Evolutionary conservation across 2,113 vertebrate genomes (phyloP).

Genomic region (Seriola aureovittata): DNA sequence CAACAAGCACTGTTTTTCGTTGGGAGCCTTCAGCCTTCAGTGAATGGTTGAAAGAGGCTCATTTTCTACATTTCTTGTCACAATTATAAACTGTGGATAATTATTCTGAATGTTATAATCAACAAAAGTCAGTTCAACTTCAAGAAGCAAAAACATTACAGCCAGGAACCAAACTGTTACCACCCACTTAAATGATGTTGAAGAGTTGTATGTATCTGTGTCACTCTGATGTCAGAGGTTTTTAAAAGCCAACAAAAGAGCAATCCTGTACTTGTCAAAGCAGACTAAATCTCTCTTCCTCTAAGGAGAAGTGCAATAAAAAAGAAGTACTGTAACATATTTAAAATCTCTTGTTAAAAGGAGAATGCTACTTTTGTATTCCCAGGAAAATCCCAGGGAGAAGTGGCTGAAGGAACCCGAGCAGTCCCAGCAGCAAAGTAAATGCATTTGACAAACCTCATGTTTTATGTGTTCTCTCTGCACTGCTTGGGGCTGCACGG

Average conservation of each 20-base stretch:
- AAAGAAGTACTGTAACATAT: conserved; percentile 12
- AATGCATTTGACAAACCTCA: conserved; percentile 44
- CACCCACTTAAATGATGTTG: neutral
- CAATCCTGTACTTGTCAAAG: conserved; percentile 23
- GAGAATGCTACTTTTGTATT: conserved; percentile 34
- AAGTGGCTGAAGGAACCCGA: neutral
- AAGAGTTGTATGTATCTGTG: neutral
- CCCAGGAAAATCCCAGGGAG: neutral
- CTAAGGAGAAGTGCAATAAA: conserved; percentile 8
- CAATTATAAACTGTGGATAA: neutral
- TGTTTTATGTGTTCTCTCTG: conserved; percentile 51
- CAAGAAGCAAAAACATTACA: neutral
- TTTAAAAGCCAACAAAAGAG: conserved; percentile 16
- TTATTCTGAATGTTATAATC: neutral
- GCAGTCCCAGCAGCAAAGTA: conserved; percentile 15
- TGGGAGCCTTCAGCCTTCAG: neutral
- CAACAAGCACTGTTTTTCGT: neutral
- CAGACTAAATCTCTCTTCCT: conserved; percentile 25
- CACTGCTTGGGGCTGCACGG: conserved; percentile 1
- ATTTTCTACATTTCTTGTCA: neutral
- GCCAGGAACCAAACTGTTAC: neutral
- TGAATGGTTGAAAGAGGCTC: too few relatives aligned
- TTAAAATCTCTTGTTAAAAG: conserved; percentile 40
- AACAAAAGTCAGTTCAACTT: neutral
- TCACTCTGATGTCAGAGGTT: conserved; percentile 11